Conservation (phyloP, 2,797 vertebrate species). For the Poeciliopsis turneri region DNA sequence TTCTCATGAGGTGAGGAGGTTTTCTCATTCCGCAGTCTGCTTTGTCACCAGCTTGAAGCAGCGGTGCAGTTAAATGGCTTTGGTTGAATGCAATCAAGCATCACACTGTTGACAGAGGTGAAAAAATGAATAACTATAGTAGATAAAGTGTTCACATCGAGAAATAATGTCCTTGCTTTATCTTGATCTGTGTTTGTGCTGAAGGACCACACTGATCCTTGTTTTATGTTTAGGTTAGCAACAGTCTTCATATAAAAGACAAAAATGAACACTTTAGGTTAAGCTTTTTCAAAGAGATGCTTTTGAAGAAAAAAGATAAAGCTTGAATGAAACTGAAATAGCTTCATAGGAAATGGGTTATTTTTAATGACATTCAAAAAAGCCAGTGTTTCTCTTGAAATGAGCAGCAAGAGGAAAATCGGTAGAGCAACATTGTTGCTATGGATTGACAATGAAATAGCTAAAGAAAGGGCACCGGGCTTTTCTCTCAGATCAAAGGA, state of each 20-base stretch:
- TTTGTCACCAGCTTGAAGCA: constrained; percentile 60
- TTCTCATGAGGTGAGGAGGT: constrained; percentile 37
- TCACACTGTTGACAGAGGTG: constrained; percentile 64
- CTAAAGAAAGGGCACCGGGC: background rate
- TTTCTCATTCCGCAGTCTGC: constrained; percentile 58
- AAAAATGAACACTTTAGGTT: background rate
- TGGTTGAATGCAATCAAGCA: constrained; percentile 63
- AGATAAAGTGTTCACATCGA: constrained; percentile 57
- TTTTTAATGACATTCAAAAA: background rate
- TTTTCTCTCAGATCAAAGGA: background rate
- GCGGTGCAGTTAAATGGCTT: constrained; percentile 51
- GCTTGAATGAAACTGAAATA: background rate
- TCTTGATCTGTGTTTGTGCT: constrained; percentile 39
- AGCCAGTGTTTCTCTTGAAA: background rate
- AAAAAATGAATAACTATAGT: constrained; percentile 25
- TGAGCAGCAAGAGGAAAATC: background rate
- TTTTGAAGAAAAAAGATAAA: background rate
- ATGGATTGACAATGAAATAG: background rate
- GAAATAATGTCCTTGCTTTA: constrained; percentile 77
- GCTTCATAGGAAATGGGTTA: background rate
- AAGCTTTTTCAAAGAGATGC: background rate
- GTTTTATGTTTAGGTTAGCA: constrained; percentile 12
- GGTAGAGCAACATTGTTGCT: background rate
- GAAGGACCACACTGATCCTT: background rate
- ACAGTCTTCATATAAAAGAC: background rate